These are phyloP conservation scores for Scomberomorus guttatus DNA, from an alignment of 2,797 vertebrate genomes.

Conservation along the genomic window DNA sequence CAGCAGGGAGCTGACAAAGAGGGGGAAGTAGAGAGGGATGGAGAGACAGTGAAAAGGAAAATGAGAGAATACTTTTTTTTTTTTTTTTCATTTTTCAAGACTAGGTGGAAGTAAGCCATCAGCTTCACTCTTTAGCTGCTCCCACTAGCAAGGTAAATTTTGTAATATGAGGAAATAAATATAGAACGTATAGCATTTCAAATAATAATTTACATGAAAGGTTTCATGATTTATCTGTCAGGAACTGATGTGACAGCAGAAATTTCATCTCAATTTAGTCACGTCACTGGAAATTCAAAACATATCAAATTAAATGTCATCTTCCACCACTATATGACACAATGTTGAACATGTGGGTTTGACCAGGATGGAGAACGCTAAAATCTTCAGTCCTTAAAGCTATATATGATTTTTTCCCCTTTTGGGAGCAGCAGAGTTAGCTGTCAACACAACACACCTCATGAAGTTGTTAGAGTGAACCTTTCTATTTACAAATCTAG, in stretches of 20 bases:
- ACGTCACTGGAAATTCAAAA: background rate
- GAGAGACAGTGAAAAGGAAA: constrained; percentile 15
- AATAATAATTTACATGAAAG: background rate
- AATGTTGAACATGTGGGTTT: background rate
- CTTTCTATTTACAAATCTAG: background rate
- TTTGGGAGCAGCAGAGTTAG: too few relatives aligned
- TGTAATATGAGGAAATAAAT: constrained; percentile 25
- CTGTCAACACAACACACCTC: too few relatives aligned
- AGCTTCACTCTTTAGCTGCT: constrained; percentile 9
- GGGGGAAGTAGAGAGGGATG: constrained; percentile 26
- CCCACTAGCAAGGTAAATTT: constrained; percentile 6
- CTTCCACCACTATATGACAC: background rate
- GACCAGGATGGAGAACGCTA: too few relatives aligned
- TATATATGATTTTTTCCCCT: too few relatives aligned
- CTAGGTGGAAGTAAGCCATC: constrained; percentile 43
- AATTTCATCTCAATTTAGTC: background rate
- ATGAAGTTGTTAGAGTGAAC: too few relatives aligned
- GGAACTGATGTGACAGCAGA: background rate
- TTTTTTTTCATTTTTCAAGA: constrained; percentile 1
- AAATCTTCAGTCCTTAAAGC: too few relatives aligned
- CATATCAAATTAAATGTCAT: background rate
- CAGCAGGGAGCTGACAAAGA: constrained; percentile 59
- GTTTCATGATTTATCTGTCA: background rate
- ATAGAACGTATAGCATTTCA: constrained; percentile 3
- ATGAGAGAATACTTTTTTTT: constrained; percentile 5